Evolutionary conservation across 2,888 invertebrate genomes (phyloP), one percentile per base, ranked within the genome.

Genomic region (Trissoscelio sp.): DNA sequence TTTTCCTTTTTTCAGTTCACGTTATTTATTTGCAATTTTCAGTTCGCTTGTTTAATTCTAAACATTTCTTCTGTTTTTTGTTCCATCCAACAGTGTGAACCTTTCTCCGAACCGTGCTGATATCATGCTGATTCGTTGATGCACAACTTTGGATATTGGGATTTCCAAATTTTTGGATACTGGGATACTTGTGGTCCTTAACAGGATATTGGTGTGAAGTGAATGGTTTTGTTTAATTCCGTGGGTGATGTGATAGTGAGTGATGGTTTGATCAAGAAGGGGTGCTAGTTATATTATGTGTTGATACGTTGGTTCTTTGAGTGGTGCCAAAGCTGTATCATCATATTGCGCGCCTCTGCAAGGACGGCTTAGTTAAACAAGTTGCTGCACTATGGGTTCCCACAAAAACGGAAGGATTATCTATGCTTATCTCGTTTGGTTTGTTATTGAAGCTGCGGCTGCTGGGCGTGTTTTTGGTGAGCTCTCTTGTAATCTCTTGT

Each of bases 381-480:
- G 81, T 84, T 83, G 82, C 78, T 83, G 82, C 89, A 88, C 81
- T 86, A 90, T 90, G 89, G 88, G 87, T 86, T 83, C 85, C 85
- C 88, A 87, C 85, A 87, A 87, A 84, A 84, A 86, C 74, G 87
- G 85, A 83, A 84, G 88, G 86, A 87, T 89, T 86, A 86, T 90
- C 86, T 87, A 86, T 84, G 87, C 88, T 84, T 90, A 88, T 83
- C 85, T 89, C 83, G 84, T 89, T 81, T 89, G 87, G 88, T 84
- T 88, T 84, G 85, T 88, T 85, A 86, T 89, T 86, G 87, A 86
- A 77, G 83, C 83, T 77, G 86, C 84, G 16, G 83, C 84, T 20
- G 86, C 87, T 20, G 89, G 88, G 46, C 88, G 89, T 75, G 86
- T 88, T 84, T 89, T 88, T 83, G 90, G 90, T 90, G 84, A 90